phyloP scores from a whole-genome alignment of 2,888 invertebrate species.

The Gnatocerus cornutus region DNA sequence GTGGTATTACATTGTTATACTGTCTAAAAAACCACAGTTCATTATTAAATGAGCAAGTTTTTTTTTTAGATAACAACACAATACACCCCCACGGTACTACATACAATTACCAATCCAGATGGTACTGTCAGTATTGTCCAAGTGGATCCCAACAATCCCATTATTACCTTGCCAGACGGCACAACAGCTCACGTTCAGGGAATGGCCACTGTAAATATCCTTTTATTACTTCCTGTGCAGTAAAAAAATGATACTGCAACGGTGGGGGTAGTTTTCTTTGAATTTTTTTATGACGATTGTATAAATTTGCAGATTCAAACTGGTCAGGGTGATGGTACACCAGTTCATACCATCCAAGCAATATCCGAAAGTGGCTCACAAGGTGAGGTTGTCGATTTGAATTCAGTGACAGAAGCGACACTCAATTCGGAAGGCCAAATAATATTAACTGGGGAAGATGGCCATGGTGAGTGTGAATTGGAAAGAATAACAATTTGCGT shows the following conservation, averaged over 20 bases:
- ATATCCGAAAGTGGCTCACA: conserved; percentile 85
- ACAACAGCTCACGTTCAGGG: conserved; percentile 95
- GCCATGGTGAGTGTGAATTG: conserved; percentile 79
- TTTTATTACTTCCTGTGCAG: neutral
- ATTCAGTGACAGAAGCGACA: conserved; percentile 91
- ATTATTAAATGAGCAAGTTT: neutral
- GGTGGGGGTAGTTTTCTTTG: neutral
- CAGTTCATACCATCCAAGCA: conserved; percentile 80
- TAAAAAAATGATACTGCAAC: neutral
- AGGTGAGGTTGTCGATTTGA: conserved; percentile 90
- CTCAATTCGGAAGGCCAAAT: conserved; percentile 95
- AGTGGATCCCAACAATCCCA: conserved; percentile 94
- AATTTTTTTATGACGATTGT: neutral
- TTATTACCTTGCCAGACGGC: conserved; percentile 96
- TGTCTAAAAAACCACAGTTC: too few relatives aligned
- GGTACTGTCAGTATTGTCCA: conserved; percentile 97
- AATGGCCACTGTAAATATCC: conserved; percentile 74
- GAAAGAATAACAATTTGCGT: conserved; percentile 6
- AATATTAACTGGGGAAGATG: conserved; percentile 95
- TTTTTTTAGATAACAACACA: conserved; percentile 75
- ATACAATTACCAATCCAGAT: conserved; percentile 97
- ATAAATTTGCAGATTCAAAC: conserved; percentile 75
- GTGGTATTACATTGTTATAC: neutral
- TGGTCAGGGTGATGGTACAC: conserved; percentile 75
- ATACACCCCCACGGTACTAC: conserved; percentile 92